phyloP scores from a whole-genome alignment of 2,888 invertebrate species.

The Synanthedon tipuliformis region DNA sequence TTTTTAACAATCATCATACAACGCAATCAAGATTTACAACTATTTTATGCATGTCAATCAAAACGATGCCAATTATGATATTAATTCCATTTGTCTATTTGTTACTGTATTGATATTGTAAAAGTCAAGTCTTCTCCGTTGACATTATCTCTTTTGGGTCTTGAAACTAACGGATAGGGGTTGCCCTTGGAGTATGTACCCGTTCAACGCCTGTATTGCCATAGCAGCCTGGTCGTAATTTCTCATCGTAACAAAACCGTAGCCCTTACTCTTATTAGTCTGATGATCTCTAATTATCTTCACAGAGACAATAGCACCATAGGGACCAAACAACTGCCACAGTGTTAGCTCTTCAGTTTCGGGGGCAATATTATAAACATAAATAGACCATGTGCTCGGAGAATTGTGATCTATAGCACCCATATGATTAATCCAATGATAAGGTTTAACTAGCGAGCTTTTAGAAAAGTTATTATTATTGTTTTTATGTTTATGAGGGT shows the following conservation, averaged over 20 bases:
- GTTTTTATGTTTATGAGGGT: constrained; percentile 64
- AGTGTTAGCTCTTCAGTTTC: constrained; percentile 65
- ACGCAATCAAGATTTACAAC: constrained; percentile 36
- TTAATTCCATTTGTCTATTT: constrained; percentile 47
- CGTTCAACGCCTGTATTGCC: constrained; percentile 67
- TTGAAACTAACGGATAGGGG: constrained; percentile 68
- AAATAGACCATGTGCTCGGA: constrained; percentile 67
- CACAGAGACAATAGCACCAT: constrained; percentile 70
- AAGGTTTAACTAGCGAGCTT: constrained; percentile 56
- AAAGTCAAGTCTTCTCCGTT: constrained; percentile 45
- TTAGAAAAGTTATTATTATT: constrained; percentile 63
- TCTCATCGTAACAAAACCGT: constrained; percentile 68
- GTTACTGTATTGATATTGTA: constrained; percentile 67
- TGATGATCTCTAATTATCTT: constrained; percentile 68
- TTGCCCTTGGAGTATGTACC: constrained; percentile 59
- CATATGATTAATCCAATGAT: constrained; percentile 66
- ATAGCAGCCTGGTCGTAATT: constrained; percentile 68
- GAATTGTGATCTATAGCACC: constrained; percentile 61
- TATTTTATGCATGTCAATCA: constrained; percentile 39
- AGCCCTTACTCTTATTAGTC: constrained; percentile 68
- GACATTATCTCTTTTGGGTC: constrained; percentile 69
- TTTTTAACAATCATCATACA: constrained; percentile 61
- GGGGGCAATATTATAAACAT: constrained; percentile 66
- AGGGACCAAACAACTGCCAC: constrained; percentile 68
- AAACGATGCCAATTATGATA: constrained; percentile 49